Percentiles rank a stretch among this genome's conserved stretches.
Conservation (phyloP, 1,140 invertebrate species). For the Charaxes varanes region DNA sequence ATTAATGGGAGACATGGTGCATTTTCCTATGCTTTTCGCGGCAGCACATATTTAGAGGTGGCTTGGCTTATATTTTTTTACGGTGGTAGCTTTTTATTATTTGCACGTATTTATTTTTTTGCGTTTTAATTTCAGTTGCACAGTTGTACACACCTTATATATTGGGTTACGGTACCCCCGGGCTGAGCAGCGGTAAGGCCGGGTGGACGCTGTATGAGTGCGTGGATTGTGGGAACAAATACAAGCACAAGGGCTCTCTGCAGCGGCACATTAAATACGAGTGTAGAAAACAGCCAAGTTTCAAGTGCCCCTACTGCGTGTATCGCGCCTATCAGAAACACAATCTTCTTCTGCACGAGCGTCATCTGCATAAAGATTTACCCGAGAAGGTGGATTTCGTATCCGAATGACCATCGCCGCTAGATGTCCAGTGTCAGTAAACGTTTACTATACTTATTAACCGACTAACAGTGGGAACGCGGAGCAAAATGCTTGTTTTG, state of each 20-base stretch:
- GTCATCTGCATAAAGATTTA: constrained; percentile 68
- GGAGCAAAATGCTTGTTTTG: background rate
- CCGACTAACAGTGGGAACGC: constrained; percentile 8
- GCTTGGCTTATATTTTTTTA: constrained; percentile 50
- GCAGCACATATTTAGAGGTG: constrained; percentile 50
- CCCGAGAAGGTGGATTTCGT: constrained; percentile 70
- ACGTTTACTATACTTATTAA: constrained; percentile 28
- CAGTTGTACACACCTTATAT: constrained; percentile 71
- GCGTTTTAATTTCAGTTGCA: constrained; percentile 71
- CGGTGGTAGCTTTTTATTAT: constrained; percentile 50
- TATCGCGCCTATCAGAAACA: constrained; percentile 73
- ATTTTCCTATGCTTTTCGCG: constrained; percentile 59
- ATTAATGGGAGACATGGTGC: constrained; percentile 73
- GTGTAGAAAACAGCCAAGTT: constrained; percentile 80
- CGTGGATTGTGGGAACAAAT: constrained; percentile 76
- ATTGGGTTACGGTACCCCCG: constrained; percentile 63
- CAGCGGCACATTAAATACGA: constrained; percentile 80
- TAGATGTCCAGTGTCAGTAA: constrained; percentile 53
- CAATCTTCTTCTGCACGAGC: constrained; percentile 70
- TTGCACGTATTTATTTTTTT: constrained; percentile 70
- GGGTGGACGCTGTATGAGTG: constrained; percentile 73
- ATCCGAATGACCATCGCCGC: constrained; percentile 57
- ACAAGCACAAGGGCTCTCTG: constrained; percentile 74
- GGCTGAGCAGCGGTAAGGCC: constrained; percentile 54
- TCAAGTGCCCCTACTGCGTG: constrained; percentile 76